Percentiles rank a stretch among this genome's conserved stretches.
phyloP scores from a whole-genome alignment of 2,797 vertebrate genomes.

The Sebastes itinus region DNA sequence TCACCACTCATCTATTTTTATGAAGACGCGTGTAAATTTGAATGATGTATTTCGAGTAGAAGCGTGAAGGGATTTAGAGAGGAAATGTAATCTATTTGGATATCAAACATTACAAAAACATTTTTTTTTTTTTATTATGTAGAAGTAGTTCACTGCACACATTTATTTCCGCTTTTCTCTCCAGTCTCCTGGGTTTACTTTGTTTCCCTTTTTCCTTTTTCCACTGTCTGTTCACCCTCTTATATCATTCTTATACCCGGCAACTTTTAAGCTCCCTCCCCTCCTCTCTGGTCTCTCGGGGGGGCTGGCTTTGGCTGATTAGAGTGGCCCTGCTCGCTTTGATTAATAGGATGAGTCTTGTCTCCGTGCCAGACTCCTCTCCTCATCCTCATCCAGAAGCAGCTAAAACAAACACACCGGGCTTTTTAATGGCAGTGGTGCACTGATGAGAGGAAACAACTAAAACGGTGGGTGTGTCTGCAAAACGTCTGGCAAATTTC shows the following conservation, averaged over 20 bases:
- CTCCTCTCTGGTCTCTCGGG: slow-evolving; percentile 19
- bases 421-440: slow-evolving; percentile 29
- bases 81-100: not conserved
- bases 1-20: not conserved
- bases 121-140: not conserved
- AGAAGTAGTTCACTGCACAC: not conserved
- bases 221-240: slow-evolving; percentile 6
- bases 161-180: not conserved
- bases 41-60: not conserved
- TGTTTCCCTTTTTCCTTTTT: not conserved
- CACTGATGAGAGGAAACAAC: slow-evolving; percentile 16
- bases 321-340: slow-evolving; percentile 64
- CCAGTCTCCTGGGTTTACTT: not conserved
- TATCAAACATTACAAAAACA: not conserved
- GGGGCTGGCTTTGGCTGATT: slow-evolving; percentile 65
- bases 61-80: not conserved
- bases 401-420: slow-evolving; percentile 38
- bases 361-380: slow-evolving; percentile 37
- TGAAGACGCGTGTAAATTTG: not conserved
- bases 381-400: not conserved
- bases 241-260: slow-evolving; percentile 17
- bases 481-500: not conserved
- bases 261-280: slow-evolving; percentile 34
- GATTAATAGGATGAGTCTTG: slow-evolving; percentile 73
- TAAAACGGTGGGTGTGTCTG: slow-evolving; percentile 27